phyloP scores from a whole-genome alignment of 2,113 vertebrate species.

The Condylura cristata region DNA sequence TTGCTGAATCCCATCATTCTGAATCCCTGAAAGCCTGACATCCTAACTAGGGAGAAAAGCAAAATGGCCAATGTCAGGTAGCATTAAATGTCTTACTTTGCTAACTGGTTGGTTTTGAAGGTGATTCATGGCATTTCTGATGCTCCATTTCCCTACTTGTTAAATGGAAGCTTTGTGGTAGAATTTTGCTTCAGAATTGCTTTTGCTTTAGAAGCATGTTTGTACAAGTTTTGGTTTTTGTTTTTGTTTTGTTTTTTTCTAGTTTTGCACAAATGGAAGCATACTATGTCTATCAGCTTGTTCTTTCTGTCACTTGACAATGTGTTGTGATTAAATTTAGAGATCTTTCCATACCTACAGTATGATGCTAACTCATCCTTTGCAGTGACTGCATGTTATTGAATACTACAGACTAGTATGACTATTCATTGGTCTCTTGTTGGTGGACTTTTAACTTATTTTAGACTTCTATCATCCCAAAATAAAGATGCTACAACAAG shows the following conservation, averaged over 20 bases:
- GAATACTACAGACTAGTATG: background rate
- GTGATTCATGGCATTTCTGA: background rate
- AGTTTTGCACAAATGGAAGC: background rate
- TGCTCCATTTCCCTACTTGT: background rate
- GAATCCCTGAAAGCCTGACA: background rate
- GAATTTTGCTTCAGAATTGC: background rate
- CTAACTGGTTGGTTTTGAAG: background rate
- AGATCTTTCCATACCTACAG: background rate
- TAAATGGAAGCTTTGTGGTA: background rate
- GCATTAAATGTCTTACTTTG: background rate
- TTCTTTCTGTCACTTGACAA: background rate
- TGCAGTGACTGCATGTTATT: background rate
- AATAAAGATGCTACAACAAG: conserved; percentile 12
- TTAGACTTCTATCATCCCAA: background rate
- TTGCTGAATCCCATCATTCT: background rate
- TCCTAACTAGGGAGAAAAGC: background rate
- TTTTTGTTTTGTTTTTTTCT: no score
- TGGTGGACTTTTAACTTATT: background rate
- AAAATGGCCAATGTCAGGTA: background rate
- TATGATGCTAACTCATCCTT: background rate
- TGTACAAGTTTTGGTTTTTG: no score
- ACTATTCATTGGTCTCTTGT: background rate
- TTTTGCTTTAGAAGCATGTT: background rate
- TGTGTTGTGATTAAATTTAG: background rate
- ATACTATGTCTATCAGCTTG: background rate